A percentile compares a stretch with the other conserved stretches of the same genome.
phyloP scores from a whole-genome alignment of 2,797 vertebrate genomes.

The Glyptemys insculpta region DNA sequence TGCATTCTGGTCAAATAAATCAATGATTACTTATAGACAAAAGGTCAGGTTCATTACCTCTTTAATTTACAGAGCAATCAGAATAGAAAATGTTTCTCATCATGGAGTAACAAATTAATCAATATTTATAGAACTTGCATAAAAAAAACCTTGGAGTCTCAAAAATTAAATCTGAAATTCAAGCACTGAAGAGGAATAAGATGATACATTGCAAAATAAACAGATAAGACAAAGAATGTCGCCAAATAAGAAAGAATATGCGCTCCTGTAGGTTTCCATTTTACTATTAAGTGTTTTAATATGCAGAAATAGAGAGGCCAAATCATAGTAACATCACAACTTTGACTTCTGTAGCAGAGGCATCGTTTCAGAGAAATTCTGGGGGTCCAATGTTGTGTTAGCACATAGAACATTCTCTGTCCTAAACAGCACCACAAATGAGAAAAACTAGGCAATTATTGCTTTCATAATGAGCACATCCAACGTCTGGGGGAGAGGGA shows the following conservation, averaged over 20 bases:
- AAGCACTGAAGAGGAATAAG: not conserved
- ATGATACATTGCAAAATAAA: not conserved
- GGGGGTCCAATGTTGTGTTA: not conserved
- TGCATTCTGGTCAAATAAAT: not conserved
- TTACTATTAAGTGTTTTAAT: not conserved
- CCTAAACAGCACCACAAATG: not conserved
- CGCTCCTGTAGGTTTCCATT: not conserved
- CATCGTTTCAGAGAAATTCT: not conserved
- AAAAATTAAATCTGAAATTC: slow-evolving; percentile 39
- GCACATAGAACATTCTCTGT: not conserved
- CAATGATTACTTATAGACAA: not conserved
- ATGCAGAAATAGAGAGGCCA: not conserved
- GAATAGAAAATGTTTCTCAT: not conserved
- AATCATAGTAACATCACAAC: not conserved
- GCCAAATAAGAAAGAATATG: not conserved
- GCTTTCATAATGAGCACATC: not conserved
- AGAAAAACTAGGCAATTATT: not conserved
- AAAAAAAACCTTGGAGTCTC: not conserved
- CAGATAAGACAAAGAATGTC: not conserved
- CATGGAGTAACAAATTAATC: not conserved
- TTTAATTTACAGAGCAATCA: not conserved
- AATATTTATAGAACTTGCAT: not conserved
- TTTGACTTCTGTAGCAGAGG: not conserved
- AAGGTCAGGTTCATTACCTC: not conserved
- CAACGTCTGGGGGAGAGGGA: not conserved